phyloP scores from a whole-genome alignment of 2,113 vertebrate species.

The Cololabis saira region DNA sequence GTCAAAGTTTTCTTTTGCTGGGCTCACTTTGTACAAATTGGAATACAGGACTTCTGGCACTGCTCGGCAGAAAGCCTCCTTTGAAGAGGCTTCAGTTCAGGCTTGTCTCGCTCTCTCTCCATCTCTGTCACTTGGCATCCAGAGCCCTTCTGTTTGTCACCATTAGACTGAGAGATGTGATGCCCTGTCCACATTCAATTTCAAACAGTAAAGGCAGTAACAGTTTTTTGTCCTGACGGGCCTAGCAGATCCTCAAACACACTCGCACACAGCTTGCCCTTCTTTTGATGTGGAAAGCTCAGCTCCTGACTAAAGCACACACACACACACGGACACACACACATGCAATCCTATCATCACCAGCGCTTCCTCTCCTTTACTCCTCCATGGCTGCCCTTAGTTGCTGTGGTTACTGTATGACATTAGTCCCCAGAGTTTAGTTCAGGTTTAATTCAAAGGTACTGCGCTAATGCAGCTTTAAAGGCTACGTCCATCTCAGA shows the following conservation, averaged over 20 bases:
- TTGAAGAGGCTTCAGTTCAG: slow-evolving; percentile 69
- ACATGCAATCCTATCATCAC: slow-evolving; percentile 39
- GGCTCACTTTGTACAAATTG: slow-evolving; percentile 71
- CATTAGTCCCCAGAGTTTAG: slow-evolving; percentile 85
- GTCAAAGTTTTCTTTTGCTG: slow-evolving; percentile 47
- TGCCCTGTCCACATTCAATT: slow-evolving; percentile 71
- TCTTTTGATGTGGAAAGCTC: slow-evolving; percentile 73
- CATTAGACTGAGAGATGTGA: slow-evolving; percentile 71
- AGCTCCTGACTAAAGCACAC: slow-evolving; percentile 67
- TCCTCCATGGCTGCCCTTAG: slow-evolving; percentile 56
- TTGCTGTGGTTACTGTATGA: slow-evolving; percentile 77
- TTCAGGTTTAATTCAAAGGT: slow-evolving; percentile 90
- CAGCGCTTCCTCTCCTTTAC: slow-evolving; percentile 58
- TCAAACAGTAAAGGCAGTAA: slow-evolving; percentile 70
- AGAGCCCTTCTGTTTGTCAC: slow-evolving; percentile 76
- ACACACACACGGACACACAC: too few relatives aligned
- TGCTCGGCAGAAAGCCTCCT: slow-evolving; percentile 63
- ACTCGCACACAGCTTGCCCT: slow-evolving; percentile 58
- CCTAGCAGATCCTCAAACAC: slow-evolving; percentile 76
- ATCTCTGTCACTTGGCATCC: slow-evolving; percentile 65
- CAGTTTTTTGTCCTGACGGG: slow-evolving; percentile 57
- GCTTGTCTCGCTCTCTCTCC: slow-evolving; percentile 68
- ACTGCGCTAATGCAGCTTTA: slow-evolving; percentile 86
- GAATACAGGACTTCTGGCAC: slow-evolving; percentile 67
- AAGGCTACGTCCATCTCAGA: slow-evolving; percentile 85